These are phyloP conservation scores for Meloidogyne exigua DNA, from an alignment of 1,140 invertebrate genomes.

Conservation along the genomic window DNA sequence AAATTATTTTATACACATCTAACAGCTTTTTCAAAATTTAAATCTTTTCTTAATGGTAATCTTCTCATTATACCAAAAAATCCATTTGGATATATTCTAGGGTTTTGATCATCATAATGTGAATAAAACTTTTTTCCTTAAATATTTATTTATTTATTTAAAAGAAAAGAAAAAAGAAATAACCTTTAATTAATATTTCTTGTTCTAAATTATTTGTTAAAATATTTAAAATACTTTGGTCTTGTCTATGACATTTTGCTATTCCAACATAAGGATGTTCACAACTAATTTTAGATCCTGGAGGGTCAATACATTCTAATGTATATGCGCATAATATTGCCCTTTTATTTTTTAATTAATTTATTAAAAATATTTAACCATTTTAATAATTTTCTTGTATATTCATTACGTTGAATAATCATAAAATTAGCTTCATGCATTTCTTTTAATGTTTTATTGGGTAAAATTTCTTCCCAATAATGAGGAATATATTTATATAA, in stretches of 20 bases:
- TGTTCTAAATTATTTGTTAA: slow-evolving; percentile 14
- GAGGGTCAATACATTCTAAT: slow-evolving; percentile 17
- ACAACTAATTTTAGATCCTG: slow-evolving; percentile 13
- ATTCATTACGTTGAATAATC: slow-evolving; percentile 4
- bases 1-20: background rate
- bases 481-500: slow-evolving; percentile 11
- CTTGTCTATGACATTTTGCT: slow-evolving; percentile 14
- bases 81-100: background rate
- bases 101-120: background rate
- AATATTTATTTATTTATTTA: background rate
- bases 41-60: background rate
- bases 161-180: background rate
- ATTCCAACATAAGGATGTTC: slow-evolving; percentile 1
- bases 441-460: background rate
- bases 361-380: background rate
- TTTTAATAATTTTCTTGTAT: slow-evolving; percentile 10
- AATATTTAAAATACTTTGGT: slow-evolving; percentile 14
- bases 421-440: slow-evolving; percentile 10
- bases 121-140: slow-evolving; percentile 13
- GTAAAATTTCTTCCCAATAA: background rate
- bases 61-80: slow-evolving; percentile 7
- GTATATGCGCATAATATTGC: slow-evolving; percentile 16
- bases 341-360: slow-evolving; percentile 8
- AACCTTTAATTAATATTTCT: slow-evolving; percentile 10
- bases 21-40: slow-evolving; percentile 4